phyloP scores from a whole-genome alignment of 1,140 invertebrate genomes.

The Campoletis sonorensis region DNA sequence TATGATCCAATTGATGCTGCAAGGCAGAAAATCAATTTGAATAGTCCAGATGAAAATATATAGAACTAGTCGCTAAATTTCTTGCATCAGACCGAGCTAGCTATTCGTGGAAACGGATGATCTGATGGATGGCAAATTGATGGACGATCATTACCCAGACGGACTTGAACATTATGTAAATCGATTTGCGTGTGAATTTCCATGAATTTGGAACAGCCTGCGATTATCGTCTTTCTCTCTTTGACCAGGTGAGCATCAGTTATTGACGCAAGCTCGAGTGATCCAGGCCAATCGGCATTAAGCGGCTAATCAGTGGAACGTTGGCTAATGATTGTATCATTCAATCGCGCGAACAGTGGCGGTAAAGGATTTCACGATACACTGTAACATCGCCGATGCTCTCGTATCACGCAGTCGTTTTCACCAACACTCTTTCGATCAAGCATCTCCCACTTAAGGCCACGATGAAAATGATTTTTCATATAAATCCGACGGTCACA shows the following conservation, averaged over 20 bases:
- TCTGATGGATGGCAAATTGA: background rate
- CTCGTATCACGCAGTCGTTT: background rate
- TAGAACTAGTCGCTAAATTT: too few species aligned
- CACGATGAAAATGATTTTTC: background rate
- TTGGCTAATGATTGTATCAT: background rate
- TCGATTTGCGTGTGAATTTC: background rate
- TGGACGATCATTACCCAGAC: background rate
- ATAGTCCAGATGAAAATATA: background rate
- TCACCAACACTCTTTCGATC: background rate
- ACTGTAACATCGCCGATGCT: background rate
- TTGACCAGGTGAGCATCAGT: background rate
- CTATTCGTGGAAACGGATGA: background rate
- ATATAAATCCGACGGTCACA: background rate
- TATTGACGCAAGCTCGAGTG: background rate
- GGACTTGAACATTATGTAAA: background rate
- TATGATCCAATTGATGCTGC: background rate
- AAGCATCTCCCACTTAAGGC: background rate
- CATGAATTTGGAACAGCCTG: background rate
- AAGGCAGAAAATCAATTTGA: background rate
- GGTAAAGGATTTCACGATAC: slow-evolving; percentile 1
- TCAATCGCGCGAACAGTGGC: background rate
- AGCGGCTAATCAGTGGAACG: background rate
- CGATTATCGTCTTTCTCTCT: background rate
- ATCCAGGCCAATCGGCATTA: background rate
- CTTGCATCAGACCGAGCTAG: too few species aligned